Conservation (phyloP, 2,888 invertebrate species). For the Cyrtodaria siliqua region DNA sequence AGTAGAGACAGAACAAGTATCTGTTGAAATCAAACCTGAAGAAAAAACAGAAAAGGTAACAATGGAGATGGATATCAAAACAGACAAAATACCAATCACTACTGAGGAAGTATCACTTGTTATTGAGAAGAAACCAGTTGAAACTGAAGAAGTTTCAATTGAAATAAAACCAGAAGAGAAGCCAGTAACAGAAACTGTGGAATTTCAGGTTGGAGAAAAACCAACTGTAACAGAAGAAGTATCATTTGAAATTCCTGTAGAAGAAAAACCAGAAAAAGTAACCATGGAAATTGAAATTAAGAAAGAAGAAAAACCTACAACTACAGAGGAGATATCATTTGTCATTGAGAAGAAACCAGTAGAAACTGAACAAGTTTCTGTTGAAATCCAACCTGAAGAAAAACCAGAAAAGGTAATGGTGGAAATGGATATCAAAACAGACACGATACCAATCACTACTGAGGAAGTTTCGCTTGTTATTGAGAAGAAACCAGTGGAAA, state of each 20-base stretch:
- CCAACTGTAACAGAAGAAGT: slow-evolving; percentile 31
- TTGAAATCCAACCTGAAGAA: slow-evolving; percentile 23
- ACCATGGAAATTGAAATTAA: slow-evolving; percentile 24
- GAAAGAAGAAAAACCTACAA: neutral
- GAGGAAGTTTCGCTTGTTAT: slow-evolving; percentile 33
- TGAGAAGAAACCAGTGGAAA: neutral
- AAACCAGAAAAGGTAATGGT: slow-evolving; percentile 19
- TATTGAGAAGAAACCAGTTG: slow-evolving; percentile 4
- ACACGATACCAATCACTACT: slow-evolving; percentile 5
- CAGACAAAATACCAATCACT: slow-evolving; percentile 10
- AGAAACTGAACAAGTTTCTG: slow-evolving; percentile 4
- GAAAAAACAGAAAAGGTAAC: slow-evolving; percentile 14
- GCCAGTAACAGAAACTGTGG: neutral
- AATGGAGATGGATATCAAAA: slow-evolving; percentile 7
- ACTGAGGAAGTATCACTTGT: slow-evolving; percentile 5
- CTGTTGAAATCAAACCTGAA: slow-evolving; percentile 18
- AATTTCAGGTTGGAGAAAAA: slow-evolving; percentile 11
- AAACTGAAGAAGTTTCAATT: slow-evolving; percentile 21
- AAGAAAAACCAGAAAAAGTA: slow-evolving; percentile 45
- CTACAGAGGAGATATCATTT: slow-evolving; percentile 6
- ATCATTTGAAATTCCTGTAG: slow-evolving; percentile 30
- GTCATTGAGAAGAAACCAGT: slow-evolving; percentile 20
- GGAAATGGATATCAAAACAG: slow-evolving; percentile 12
- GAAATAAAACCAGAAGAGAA: slow-evolving; percentile 9
- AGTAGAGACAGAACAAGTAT: slow-evolving; percentile 10